A percentile compares a stretch with the other conserved stretches of the same genome.
Conservation (phyloP, 1,140 invertebrate species). For the Lepidurus couesii region DNA sequence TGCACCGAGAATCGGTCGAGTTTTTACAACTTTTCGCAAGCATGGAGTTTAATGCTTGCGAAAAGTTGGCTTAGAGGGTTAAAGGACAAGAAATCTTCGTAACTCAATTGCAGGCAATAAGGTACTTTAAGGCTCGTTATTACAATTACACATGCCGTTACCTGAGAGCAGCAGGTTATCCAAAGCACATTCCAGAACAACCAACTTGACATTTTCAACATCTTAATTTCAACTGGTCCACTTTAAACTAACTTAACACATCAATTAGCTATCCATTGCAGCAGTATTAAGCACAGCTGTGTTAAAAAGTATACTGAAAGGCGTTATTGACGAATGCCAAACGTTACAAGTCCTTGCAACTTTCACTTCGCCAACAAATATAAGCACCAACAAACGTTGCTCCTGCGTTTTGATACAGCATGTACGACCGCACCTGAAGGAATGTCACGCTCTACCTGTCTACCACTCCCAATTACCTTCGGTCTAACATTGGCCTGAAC, state of each 20-base stretch:
- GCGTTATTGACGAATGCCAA: neutral
- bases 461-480: neutral
- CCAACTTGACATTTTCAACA: neutral
- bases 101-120: no score
- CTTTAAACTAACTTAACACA: neutral
- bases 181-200: neutral
- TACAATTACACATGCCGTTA: neutral
- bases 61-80: no score
- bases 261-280: neutral
- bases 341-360: neutral
- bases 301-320: neutral
- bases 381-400: constrained; percentile 8
- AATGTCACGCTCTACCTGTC: constrained; percentile 14
- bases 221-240: neutral
- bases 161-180: neutral
- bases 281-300: neutral
- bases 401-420: neutral
- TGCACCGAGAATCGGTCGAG: no score
- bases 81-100: no score
- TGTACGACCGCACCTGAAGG: constrained; percentile 13
- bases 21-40: no score
- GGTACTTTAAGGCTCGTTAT: no score
- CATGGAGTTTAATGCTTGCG: no score
- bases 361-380: neutral
- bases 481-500: neutral